A percentile compares a stretch with the other conserved stretches of the same genome.
phyloP scores from a whole-genome alignment of 2,113 vertebrate genomes.

The Lonchura striata region DNA sequence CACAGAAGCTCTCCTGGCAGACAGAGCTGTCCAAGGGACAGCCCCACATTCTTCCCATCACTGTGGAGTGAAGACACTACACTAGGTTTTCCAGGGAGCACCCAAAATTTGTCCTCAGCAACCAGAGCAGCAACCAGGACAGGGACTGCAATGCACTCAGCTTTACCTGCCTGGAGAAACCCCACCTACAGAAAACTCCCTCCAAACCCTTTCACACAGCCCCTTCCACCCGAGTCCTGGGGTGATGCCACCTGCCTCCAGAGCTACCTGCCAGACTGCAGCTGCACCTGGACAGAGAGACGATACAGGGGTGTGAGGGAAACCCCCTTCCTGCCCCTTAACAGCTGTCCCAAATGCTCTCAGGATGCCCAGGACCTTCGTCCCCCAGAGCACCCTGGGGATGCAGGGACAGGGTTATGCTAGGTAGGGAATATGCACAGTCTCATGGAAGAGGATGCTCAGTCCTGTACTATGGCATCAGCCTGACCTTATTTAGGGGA shows the following conservation, averaged over 20 bases:
- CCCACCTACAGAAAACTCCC: not conserved
- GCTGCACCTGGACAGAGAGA: not conserved
- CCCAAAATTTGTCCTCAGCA: not conserved
- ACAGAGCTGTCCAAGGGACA: not conserved
- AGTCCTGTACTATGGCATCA: not conserved
- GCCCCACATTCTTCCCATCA: not conserved
- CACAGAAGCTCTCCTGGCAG: not conserved
- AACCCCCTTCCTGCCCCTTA: not conserved
- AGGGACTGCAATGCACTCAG: not conserved
- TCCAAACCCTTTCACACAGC: not conserved
- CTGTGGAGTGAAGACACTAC: not conserved
- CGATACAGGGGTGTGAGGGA: accelerated
- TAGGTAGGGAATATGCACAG: accelerated
- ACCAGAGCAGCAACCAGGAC: not conserved
- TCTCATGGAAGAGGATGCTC: not conserved
- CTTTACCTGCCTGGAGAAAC: not conserved
- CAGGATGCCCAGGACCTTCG: accelerated
- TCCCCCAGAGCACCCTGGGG: accelerated
- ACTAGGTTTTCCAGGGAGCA: not conserved
- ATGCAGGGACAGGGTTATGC: not conserved
- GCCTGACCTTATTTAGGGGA: accelerated
- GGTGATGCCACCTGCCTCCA: not conserved
- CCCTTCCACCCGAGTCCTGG: accelerated
- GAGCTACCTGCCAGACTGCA: not conserved
- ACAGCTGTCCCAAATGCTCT: not conserved